Evolutionary conservation across 2,888 invertebrate genomes (phyloP).

Genomic region (Punctoribates punctum): DNA sequence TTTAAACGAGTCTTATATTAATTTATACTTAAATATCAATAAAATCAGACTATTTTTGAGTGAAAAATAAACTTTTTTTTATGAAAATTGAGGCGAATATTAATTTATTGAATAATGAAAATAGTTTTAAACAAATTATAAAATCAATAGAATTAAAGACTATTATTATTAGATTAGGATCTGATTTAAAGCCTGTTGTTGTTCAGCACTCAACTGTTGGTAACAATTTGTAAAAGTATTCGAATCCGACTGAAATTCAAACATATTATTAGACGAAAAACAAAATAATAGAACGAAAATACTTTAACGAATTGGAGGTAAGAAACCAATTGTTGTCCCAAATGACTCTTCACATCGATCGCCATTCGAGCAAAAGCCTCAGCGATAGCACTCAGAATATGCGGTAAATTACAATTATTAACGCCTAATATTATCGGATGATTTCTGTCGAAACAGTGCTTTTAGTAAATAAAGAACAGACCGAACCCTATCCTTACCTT

Average conservation of each 20-base stretch:
- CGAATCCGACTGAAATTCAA: slow-evolving; percentile 64
- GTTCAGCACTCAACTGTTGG: slow-evolving; percentile 69
- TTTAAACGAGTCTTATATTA: too few relatives aligned
- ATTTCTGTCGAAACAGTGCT: slow-evolving; percentile 59
- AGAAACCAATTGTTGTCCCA: slow-evolving; percentile 72
- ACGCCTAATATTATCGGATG: slow-evolving; percentile 79
- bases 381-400: slow-evolving; percentile 79
- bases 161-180: slow-evolving; percentile 34
- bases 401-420: slow-evolving; percentile 82
- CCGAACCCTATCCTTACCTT: slow-evolving; percentile 54
- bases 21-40: too few relatives aligned
- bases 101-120: not conserved
- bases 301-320: slow-evolving; percentile 85
- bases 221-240: slow-evolving; percentile 77
- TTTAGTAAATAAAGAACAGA: not conserved
- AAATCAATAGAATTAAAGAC: slow-evolving; percentile 5
- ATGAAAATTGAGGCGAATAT: too few relatives aligned
- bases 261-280: slow-evolving; percentile 27
- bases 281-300: slow-evolving; percentile 43
- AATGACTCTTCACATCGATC: slow-evolving; percentile 67
- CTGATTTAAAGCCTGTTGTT: slow-evolving; percentile 73
- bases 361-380: slow-evolving; percentile 83
- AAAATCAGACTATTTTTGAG: too few relatives aligned
- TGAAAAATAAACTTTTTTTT: too few relatives aligned
- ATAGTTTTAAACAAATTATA: slow-evolving; percentile 6